Evolutionary conservation across 2,113 vertebrate genomes (phyloP).

Genomic region (Gymnogyps californianus): DNA sequence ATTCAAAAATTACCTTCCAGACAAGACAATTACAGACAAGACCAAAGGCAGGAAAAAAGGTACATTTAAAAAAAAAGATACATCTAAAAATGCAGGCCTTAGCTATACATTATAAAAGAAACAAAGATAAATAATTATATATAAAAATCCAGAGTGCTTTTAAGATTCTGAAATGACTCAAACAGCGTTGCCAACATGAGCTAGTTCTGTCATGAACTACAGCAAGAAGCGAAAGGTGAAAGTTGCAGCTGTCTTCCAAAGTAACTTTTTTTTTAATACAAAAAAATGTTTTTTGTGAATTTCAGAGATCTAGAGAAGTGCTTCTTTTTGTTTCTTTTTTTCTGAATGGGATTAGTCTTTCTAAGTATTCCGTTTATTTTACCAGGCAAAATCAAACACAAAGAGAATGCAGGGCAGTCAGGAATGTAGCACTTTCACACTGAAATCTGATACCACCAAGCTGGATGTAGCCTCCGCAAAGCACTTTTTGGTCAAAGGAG

Average conservation of each 20-base stretch:
- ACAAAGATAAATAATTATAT: neutral
- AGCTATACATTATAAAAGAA: neutral
- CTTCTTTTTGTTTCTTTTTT: neutral
- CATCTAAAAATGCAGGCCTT: neutral
- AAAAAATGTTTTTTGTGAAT: neutral
- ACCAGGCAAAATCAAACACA: neutral
- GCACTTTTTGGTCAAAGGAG: neutral
- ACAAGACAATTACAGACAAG: neutral
- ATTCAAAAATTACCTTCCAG: neutral
- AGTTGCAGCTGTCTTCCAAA: neutral
- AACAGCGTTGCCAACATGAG: neutral
- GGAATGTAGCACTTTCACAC: constrained; percentile 26
- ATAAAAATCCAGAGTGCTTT: neutral
- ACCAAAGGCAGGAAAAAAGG: neutral
- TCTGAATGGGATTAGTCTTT: neutral
- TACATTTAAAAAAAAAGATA: neutral
- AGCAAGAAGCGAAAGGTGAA: neutral
- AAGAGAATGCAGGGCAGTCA: neutral
- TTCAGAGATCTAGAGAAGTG: neutral
- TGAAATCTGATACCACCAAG: constrained; percentile 1
- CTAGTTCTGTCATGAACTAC: neutral
- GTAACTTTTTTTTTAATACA: neutral
- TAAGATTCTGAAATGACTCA: neutral
- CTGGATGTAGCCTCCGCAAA: neutral
- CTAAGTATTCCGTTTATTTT: neutral